Evolutionary conservation across 2,113 vertebrate species (phyloP).

Genomic region (human): GRCh38 chr1:2419501-2420000

Average conservation of each 20-base stretch:
- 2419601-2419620: not conserved
- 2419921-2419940: not conserved
- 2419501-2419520: not conserved
- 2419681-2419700: too few relatives aligned
- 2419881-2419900: not conserved
- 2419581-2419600: not conserved
- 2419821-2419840: too few relatives aligned
- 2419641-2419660: too few relatives aligned
- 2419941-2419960: not conserved
- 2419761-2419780: too few relatives aligned
- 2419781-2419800: rapidly evolving
- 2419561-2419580: not conserved
- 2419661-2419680: too few relatives aligned
- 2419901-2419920: not conserved
- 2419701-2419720: too few relatives aligned
- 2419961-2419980: too few relatives aligned
- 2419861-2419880: too few relatives aligned
- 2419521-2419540: not conserved
- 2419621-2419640: not conserved
- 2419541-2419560: not conserved
- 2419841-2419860: not conserved
- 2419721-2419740: not conserved
- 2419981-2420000: not conserved
- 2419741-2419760: not conserved
- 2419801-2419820: not conserved